Evolutionary conservation across 2,888 invertebrate genomes (phyloP), one percentile per base, ranked within the genome.

Genomic region (Chaetoderma sp.): DNA sequence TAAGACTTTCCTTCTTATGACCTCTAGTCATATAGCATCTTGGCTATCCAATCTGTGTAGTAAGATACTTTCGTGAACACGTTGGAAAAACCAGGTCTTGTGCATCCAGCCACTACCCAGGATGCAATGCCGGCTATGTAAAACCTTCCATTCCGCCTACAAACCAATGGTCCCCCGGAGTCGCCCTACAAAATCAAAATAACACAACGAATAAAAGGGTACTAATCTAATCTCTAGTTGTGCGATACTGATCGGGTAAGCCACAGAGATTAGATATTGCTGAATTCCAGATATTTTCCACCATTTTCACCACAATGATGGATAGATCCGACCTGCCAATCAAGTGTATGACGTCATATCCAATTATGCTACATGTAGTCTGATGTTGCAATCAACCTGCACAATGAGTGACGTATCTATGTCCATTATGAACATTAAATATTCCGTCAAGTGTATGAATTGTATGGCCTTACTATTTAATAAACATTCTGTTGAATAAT

Each of bases 141-240:
- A 39, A 45, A 52, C 30, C 28, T 30, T 10, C 61, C 61, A 6
- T 33, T n/a, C 32, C 55, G 28, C 8, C 44, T 10, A 27, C 61
- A 61, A 2, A 61, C 52, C 8, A 61, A 45, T 30, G 61, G 61
- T 5, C 61, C 61, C 4, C 61, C 61, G 21, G 61, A 61, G 32
- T 61, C 61, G 23, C 61, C 61, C 61, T 61, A 32, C 4, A 18
- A 61, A 16, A 13, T 8, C n/a, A 44, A 36, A 2, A 3, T 23
- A 55, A 8, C 39, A 36, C n/a, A 36, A 10, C 39, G n/a, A 13
- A 36, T 10, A n/a, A n/a, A n/a, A n/a, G n/a, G n/a, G n/a, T n/a
- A n/a, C n/a, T n/a, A n/a, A n/a, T n/a, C n/a, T n/a, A n/a, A n/a
- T n/a, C n/a, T n/a, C n/a, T n/a, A n/a, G n/a, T n/a, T n/a, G n/a